Percentiles rank a stretch among this genome's conserved stretches.
Conservation (phyloP, 2,797 vertebrate species). For the Glossophaga mutica region DNA sequence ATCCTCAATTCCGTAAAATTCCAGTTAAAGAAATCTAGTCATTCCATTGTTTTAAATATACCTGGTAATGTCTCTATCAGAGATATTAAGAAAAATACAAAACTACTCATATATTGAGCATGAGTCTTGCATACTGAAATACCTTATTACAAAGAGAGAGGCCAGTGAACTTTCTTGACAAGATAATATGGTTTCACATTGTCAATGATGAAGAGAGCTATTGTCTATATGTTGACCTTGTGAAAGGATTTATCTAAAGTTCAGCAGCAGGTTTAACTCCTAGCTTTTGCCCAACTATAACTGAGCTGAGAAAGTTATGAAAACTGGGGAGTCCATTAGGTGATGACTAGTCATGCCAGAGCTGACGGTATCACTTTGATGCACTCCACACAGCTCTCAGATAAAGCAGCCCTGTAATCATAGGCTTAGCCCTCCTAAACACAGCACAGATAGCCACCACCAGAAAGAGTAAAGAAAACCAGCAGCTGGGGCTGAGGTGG, state of each 20-base stretch:
- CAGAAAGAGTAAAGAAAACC: not conserved
- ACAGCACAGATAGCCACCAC: not conserved
- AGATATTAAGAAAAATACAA: constrained; percentile 22
- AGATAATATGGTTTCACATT: not conserved
- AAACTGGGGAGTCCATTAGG: constrained; percentile 52
- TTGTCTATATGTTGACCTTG: not conserved
- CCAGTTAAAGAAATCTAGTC: not conserved
- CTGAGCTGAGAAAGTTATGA: constrained; percentile 15
- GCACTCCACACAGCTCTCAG: not conserved
- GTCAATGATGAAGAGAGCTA: not conserved
- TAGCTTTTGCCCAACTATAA: not conserved
- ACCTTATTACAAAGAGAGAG: not conserved
- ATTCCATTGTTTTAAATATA: constrained; percentile 9
- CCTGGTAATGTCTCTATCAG: not conserved
- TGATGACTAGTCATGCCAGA: constrained; percentile 39
- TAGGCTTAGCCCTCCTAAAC: constrained; percentile 34
- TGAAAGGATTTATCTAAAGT: not conserved
- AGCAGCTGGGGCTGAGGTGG: not conserved
- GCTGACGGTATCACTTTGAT: not conserved
- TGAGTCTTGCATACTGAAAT: not conserved
- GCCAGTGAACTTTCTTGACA: not conserved
- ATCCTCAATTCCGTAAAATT: not conserved
- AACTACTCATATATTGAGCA: not conserved
- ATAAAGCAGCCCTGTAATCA: constrained; percentile 50
- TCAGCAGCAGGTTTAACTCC: not conserved